Evolutionary conservation across 2,797 vertebrate species (phyloP).

Genomic region (Pipistrellus nathusii): DNA sequence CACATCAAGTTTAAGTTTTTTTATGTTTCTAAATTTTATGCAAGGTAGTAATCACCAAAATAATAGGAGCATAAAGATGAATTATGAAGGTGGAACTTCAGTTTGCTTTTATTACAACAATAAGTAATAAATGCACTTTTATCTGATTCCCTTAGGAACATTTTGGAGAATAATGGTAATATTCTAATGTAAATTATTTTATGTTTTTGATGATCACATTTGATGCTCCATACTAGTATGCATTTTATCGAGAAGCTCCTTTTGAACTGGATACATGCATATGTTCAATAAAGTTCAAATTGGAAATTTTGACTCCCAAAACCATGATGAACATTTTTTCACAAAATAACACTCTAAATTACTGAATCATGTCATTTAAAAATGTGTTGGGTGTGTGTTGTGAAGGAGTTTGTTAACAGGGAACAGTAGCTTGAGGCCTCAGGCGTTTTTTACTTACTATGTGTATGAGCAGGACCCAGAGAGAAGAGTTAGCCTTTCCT

Average conservation of each 20-base stretch:
- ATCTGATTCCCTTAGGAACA: slow-evolving; percentile 19
- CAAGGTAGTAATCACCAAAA: slow-evolving; percentile 48
- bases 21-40: slow-evolving; percentile 67
- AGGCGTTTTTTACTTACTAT: neutral
- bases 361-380: slow-evolving; percentile 34
- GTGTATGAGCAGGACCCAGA: neutral
- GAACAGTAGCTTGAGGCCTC: neutral
- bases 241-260: neutral
- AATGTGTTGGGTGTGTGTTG: neutral
- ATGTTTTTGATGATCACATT: slow-evolving; percentile 38
- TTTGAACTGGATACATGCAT: neutral
- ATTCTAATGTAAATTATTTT: slow-evolving; percentile 50
- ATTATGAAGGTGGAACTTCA: slow-evolving; percentile 33
- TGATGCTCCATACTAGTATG: neutral
- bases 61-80: slow-evolving; percentile 55
- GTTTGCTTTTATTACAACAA: slow-evolving; percentile 31
- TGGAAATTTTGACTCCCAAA: slow-evolving; percentile 49
- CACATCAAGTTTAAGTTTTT: slow-evolving; percentile 63
- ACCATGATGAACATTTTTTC: neutral
- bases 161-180: slow-evolving; percentile 36
- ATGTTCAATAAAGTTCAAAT: slow-evolving; percentile 1
- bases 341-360: slow-evolving; percentile 26
- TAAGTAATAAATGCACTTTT: slow-evolving; percentile 46
- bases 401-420: neutral
- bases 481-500: neutral